Base-by-base conservation (phyloP, 2,797 vertebrate species). In the Poecilia gillii region DNA sequence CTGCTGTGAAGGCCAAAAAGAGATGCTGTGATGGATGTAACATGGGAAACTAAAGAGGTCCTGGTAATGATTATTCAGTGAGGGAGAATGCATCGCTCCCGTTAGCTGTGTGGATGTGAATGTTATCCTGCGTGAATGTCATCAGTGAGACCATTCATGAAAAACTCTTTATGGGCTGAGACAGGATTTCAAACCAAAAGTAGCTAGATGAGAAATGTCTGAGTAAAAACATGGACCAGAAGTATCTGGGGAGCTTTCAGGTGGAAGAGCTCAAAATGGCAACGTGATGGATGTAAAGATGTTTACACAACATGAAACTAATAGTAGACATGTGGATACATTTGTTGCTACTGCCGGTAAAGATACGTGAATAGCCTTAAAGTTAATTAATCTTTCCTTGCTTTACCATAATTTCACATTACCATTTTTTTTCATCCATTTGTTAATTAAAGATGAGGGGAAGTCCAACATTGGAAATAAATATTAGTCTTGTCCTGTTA, bases 171-270 rank as follows among this genome's bases (percentile, higher is more conserved):
- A 76, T 74, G 68, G 78, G 81, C 9, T 12, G 36, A 47, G 78
- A 85, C 79, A 78, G 85, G 78, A 89, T 74, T 84, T 85, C 87
- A 91, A 90, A 93, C 81, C 28, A 75, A 76, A 76, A 28, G 23
- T 39, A 77, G 47, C 28, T 74, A 33, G 55, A 47, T 73, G 62
- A 47, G 72, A 80, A 81, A 8, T 70, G 6, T 11, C 46, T 41
- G 25, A 76, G 72, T 77, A 23, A 68, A 45, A 77, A 79, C 81
- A 79, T 73, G 74, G 88, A 89, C 86, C 83, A 84, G 86, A 84
- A 80, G 43, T 72, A 49, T 86, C 73, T 81, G 14, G 6, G 51
- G 57, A 72, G 78, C 62, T 82, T 51, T 84, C 71, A n/a, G 43
- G 74, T 79, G 62, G 72, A 83, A 80, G 59, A 74, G 75, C 75